Evolutionary conservation across 2,113 vertebrate species (phyloP).

Genomic region (Mola mola): DNA sequence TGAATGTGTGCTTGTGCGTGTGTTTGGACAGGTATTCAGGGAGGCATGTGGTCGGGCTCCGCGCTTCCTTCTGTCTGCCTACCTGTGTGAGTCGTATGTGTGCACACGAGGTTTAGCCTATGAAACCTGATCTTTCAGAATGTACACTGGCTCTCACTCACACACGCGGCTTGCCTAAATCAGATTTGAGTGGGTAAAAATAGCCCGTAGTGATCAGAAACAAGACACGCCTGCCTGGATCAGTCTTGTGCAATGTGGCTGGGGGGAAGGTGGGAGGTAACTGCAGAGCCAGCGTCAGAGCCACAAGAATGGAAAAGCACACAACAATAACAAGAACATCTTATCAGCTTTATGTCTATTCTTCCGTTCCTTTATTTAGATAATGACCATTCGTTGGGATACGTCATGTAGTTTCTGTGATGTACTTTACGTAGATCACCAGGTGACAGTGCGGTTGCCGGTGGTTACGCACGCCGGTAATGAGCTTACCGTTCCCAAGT

Average conservation of each 20-base stretch:
- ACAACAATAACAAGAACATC: too few relatives aligned
- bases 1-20: slow-evolving; percentile 32
- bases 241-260: slow-evolving; percentile 54
- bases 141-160: slow-evolving; percentile 52
- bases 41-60: neutral
- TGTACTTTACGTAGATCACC: too few relatives aligned
- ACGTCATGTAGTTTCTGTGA: too few relatives aligned
- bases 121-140: slow-evolving; percentile 52
- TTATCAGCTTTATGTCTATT: too few relatives aligned
- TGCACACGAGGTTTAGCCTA: neutral
- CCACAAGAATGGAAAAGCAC: too few relatives aligned
- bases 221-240: slow-evolving; percentile 68
- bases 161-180: slow-evolving; percentile 65
- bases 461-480: too few relatives aligned
- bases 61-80: neutral
- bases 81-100: neutral
- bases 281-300: too few relatives aligned
- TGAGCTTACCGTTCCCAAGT: too few relatives aligned
- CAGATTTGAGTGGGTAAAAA: slow-evolving; percentile 76
- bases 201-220: slow-evolving; percentile 69
- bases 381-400: too few relatives aligned
- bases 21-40: slow-evolving; percentile 33
- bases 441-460: too few relatives aligned
- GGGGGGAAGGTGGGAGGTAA: slow-evolving; percentile 18
- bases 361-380: too few relatives aligned